These are phyloP conservation scores for Lanistes nyassanus DNA, from an alignment of 1,140 invertebrate genomes.

Conservation along the genomic window DNA sequence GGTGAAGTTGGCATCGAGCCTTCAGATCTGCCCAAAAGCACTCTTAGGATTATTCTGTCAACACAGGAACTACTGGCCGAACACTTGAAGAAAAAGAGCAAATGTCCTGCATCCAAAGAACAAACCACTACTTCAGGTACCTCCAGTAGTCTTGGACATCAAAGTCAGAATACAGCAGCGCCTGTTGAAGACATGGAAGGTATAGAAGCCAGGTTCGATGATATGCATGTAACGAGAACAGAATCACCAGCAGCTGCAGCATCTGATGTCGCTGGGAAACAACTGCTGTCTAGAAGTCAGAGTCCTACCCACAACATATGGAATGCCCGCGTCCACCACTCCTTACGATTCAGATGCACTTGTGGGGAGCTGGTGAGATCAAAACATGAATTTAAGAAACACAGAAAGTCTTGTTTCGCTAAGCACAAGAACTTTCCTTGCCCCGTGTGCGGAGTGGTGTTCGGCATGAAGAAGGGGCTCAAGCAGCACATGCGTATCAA, in stretches of 20 bases:
- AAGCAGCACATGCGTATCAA: slow-evolving; percentile 10
- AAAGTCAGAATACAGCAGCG: too few species aligned
- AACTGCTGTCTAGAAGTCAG: neutral
- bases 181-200: neutral
- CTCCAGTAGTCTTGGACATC: too few species aligned
- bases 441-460: slow-evolving; percentile 5
- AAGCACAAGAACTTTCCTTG: slow-evolving; percentile 18
- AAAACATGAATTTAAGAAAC: slow-evolving; percentile 17
- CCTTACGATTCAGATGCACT: neutral
- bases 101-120: too few species aligned
- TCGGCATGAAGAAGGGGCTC: slow-evolving; percentile 3
- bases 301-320: neutral
- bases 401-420: neutral
- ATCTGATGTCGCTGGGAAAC: neutral
- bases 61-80: too few species aligned
- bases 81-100: too few species aligned
- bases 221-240: neutral
- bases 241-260: neutral
- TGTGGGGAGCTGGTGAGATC: slow-evolving; percentile 6
- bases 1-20: too few species aligned
- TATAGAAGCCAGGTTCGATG: neutral
- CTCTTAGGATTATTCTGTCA: too few species aligned
- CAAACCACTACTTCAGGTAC: too few species aligned
- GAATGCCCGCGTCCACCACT: neutral
- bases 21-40: too few species aligned